phyloP scores from a whole-genome alignment of 2,113 vertebrate genomes.

The Loxodonta africana region DNA sequence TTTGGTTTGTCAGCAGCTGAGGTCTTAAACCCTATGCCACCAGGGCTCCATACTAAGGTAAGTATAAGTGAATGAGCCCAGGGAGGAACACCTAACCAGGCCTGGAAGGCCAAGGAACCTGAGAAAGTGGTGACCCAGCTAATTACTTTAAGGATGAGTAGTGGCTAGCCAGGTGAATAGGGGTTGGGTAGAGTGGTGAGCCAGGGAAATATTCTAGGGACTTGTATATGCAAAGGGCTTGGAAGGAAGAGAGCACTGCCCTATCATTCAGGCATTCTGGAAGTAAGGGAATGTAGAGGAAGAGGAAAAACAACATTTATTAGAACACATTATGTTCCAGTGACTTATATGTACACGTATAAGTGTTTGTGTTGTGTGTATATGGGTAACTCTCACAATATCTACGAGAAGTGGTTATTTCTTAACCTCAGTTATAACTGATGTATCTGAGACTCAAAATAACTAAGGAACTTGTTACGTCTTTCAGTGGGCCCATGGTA shows the following conservation, averaged over 20 bases:
- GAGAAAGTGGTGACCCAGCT: neutral
- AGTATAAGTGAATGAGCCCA: neutral
- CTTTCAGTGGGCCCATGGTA: neutral
- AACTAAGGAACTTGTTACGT: neutral
- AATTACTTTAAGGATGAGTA: too few relatives aligned
- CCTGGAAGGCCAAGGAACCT: neutral
- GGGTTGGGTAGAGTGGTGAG: neutral
- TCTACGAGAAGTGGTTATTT: neutral
- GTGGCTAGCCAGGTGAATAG: neutral
- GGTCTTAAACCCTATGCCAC: too few relatives aligned
- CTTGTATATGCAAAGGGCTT: neutral
- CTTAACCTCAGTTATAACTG: neutral
- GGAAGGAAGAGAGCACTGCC: neutral
- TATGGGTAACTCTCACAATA: neutral
- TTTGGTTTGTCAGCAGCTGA: too few relatives aligned
- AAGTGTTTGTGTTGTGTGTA: too few relatives aligned
- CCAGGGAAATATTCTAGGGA: neutral
- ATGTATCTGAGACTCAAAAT: neutral
- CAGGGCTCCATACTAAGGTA: neutral
- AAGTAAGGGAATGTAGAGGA: neutral
- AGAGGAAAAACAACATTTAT: neutral
- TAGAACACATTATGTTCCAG: neutral
- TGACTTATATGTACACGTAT: too few relatives aligned
- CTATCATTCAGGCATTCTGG: neutral
- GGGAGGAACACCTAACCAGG: neutral